These are phyloP conservation scores for Drosophila obscura DNA, from an alignment of 1,140 invertebrate genomes.

Conservation along the genomic window DNA sequence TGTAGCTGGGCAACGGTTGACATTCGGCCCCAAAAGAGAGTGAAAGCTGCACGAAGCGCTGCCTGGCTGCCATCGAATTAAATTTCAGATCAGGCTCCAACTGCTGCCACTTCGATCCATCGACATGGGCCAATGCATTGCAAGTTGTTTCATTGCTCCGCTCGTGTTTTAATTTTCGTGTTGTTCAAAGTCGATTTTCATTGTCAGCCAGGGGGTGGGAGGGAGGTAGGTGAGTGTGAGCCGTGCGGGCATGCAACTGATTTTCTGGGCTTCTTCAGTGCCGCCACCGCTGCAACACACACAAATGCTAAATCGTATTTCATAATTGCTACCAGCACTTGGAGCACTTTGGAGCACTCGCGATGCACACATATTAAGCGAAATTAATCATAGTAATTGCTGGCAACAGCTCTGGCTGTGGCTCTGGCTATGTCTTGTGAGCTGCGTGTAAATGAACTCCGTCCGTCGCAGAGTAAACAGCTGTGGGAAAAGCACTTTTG, in stretches of 20 bases:
- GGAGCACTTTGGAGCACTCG: conserved; percentile 27
- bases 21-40: conserved; percentile 77
- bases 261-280: conserved; percentile 42
- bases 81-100: conserved; percentile 67
- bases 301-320: conserved; percentile 77
- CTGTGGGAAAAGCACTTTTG: conserved; percentile 74
- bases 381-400: conserved; percentile 77
- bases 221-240: background rate
- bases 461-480: conserved; percentile 27
- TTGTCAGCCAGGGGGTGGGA: conserved; percentile 54
- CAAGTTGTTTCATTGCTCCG: conserved; percentile 62
- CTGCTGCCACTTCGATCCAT: conserved; percentile 59
- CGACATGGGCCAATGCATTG: conserved; percentile 73
- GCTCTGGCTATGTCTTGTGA: conserved; percentile 24
- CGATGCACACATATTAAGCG: conserved; percentile 51
- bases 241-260: conserved; percentile 77
- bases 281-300: conserved; percentile 2
- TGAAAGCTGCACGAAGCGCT: conserved; percentile 72
- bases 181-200: conserved; percentile 75
- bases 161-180: conserved; percentile 81
- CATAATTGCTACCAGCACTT: conserved; percentile 63
- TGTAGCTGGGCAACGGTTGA: conserved; percentile 33
- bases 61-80: conserved; percentile 52
- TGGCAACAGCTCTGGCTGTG: conserved; percentile 16
- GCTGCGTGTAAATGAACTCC: conserved; percentile 80